These are phyloP conservation scores for Siphonodentalium dalli DNA, from an alignment of 2,888 invertebrate genomes.

Conservation along the genomic window DNA sequence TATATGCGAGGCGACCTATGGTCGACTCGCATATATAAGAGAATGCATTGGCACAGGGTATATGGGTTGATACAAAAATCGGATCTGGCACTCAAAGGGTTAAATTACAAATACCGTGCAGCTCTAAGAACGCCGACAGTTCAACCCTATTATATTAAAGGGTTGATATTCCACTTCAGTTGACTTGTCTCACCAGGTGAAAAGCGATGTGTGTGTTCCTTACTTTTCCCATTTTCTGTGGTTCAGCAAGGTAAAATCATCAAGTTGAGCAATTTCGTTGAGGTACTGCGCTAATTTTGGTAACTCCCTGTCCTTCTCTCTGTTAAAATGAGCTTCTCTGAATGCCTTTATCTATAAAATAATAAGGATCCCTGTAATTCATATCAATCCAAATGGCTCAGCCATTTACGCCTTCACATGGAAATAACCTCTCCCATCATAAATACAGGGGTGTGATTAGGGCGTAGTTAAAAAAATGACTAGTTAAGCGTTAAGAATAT, in stretches of 20 bases:
- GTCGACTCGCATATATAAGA: too few relatives aligned
- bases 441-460: neutral
- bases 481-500: too few relatives aligned
- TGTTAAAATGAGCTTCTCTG: constrained; percentile 86
- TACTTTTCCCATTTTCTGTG: constrained; percentile 88
- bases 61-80: too few relatives aligned
- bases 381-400: neutral
- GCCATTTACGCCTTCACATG: too few relatives aligned
- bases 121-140: too few relatives aligned
- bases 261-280: constrained; percentile 79
- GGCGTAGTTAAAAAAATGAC: too few relatives aligned
- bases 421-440: neutral
- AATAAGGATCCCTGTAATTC: neutral
- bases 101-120: too few relatives aligned
- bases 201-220: constrained; percentile 9
- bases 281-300: constrained; percentile 81
- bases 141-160: neutral
- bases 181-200: neutral
- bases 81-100: too few relatives aligned
- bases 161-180: neutral
- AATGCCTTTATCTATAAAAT: constrained; percentile 78
- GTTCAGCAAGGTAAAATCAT: constrained; percentile 84
- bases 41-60: too few relatives aligned
- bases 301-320: constrained; percentile 83
- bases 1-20: too few relatives aligned